Conservation (phyloP, 2,797 vertebrate species). For the Myripristis jacobus region DNA sequence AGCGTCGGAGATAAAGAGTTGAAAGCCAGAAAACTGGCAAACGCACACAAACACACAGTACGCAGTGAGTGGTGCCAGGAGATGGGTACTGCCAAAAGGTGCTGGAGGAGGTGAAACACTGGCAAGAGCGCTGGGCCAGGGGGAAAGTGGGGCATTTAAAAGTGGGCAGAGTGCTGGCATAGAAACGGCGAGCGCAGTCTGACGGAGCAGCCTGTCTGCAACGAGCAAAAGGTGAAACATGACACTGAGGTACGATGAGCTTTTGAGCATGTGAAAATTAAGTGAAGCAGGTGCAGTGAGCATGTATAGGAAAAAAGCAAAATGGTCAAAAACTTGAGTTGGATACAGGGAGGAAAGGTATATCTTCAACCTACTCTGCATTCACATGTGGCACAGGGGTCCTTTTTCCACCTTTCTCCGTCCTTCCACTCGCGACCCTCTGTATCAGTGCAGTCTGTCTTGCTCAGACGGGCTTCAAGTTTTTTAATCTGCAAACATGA, state of each 20-base stretch:
- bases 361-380: slow-evolving; percentile 88
- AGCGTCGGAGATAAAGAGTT: slow-evolving; percentile 42
- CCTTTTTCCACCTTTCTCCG: slow-evolving; percentile 90
- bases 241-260: background rate
- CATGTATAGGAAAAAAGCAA: too few relatives aligned
- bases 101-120: slow-evolving; percentile 27
- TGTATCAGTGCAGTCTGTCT: slow-evolving; percentile 90
- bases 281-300: too few relatives aligned
- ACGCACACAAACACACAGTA: slow-evolving; percentile 23
- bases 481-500: slow-evolving; percentile 89
- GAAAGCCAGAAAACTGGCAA: slow-evolving; percentile 42
- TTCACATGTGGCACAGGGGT: slow-evolving; percentile 91
- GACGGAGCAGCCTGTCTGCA: background rate
- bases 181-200: background rate
- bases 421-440: slow-evolving; percentile 84
- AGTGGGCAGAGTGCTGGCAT: background rate
- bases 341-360: background rate
- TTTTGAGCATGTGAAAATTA: background rate
- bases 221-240: background rate
- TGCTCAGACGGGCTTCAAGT: slow-evolving; percentile 93
- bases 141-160: slow-evolving; percentile 37
- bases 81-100: slow-evolving; percentile 8
- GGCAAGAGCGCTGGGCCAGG: slow-evolving; percentile 17
- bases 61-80: slow-evolving; percentile 24
- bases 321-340: too few relatives aligned